phyloP scores from a whole-genome alignment of 2,888 invertebrate genomes.

The Mallateleia sp. region DNA sequence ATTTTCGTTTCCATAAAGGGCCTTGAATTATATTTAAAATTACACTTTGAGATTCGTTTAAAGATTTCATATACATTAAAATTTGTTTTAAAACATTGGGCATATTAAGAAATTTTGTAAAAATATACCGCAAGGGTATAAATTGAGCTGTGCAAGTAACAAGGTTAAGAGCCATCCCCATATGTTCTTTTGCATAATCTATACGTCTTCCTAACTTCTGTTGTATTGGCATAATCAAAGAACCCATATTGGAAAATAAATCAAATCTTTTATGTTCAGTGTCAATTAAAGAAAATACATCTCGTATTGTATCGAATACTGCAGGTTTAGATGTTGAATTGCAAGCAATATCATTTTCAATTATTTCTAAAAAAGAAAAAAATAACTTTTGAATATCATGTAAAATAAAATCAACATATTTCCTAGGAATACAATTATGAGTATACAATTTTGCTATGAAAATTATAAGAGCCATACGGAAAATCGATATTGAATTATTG shows the following conservation, averaged over 20 bases:
- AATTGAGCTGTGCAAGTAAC: not conserved
- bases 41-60: not conserved
- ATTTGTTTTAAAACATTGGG: not conserved
- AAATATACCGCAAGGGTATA: not conserved
- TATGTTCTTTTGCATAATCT: too few species aligned
- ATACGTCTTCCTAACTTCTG: too few species aligned
- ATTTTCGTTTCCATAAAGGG: not conserved
- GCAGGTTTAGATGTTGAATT: not conserved
- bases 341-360: conserved; percentile 2
- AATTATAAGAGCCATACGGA: conserved; percentile 5
- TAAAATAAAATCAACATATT: not conserved
- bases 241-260: too few species aligned
- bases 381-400: not conserved
- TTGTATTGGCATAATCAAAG: too few species aligned
- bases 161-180: not conserved
- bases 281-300: too few species aligned
- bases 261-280: too few species aligned
- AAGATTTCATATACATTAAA: conserved; percentile 1
- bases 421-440: conserved; percentile 12
- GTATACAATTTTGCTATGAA: conserved; percentile 25
- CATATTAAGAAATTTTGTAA: not conserved
- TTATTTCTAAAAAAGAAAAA: not conserved
- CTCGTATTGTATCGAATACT: not conserved
- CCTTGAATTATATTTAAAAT: not conserved
- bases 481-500: not conserved